These are phyloP conservation scores for Triplophysa yarkandensis DNA, from an alignment of 2,797 vertebrate species.

Conservation along the genomic window DNA sequence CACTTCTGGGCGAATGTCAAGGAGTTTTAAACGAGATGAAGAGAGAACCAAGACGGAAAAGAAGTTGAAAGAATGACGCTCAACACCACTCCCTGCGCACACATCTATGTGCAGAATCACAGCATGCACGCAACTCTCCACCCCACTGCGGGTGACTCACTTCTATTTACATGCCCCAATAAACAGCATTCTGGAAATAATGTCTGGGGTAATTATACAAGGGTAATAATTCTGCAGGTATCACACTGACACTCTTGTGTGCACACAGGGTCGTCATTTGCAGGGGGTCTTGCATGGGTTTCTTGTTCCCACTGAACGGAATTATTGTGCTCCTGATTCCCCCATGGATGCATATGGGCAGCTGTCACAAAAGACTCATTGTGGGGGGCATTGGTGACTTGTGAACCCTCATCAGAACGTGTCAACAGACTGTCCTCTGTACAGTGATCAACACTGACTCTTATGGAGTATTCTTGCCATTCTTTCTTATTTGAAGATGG, in stretches of 20 bases:
- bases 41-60: conserved; percentile 2
- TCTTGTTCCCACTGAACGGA: conserved; percentile 71
- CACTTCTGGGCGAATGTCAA: conserved; percentile 12
- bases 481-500: not conserved
- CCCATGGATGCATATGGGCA: conserved; percentile 78
- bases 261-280: conserved; percentile 58
- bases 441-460: conserved; percentile 41
- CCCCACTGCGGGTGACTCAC: conserved; percentile 33
- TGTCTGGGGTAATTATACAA: not conserved
- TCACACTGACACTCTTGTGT: conserved; percentile 35
- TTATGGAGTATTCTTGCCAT: not conserved
- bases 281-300: conserved; percentile 74
- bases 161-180: conserved; percentile 6
- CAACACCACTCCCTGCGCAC: conserved; percentile 61
- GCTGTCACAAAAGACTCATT: conserved; percentile 76
- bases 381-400: conserved; percentile 73
- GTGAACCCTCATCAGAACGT: conserved; percentile 76
- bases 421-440: conserved; percentile 67
- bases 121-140: conserved; percentile 59
- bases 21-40: conserved; percentile 20
- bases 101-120: conserved; percentile 58
- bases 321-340: conserved; percentile 78
- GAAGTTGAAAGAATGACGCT: conserved; percentile 51
- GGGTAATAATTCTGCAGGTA: conserved; percentile 25
- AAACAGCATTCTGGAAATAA: not conserved